Conservation (phyloP, 64 coral and sea anemone species). For the Pocillopora verrucosa region DNA sequence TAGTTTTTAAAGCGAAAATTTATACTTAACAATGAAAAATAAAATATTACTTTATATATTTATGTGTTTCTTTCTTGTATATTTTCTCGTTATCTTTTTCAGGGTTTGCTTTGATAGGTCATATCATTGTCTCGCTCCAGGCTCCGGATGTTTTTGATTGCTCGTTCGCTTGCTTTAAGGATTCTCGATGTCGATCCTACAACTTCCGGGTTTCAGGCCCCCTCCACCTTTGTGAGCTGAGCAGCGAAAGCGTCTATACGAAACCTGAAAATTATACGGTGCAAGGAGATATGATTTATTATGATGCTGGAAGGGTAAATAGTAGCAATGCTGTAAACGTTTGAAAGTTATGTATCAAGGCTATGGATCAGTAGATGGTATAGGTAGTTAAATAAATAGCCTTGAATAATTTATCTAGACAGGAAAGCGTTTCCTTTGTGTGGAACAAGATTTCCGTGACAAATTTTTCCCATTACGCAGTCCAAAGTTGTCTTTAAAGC, state of each 20-base stretch:
- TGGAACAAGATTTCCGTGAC: too few relatives aligned
- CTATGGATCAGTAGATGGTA: too few relatives aligned
- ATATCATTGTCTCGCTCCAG: neutral
- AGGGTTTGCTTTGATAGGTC: neutral
- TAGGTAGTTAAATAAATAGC: too few relatives aligned
- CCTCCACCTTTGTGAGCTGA: neutral
- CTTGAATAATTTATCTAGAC: too few relatives aligned
- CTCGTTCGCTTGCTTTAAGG: conserved; percentile 7
- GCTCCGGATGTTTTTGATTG: neutral
- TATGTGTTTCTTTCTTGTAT: too few relatives aligned
- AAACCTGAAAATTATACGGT: neutral
- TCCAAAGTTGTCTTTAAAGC: too few relatives aligned
- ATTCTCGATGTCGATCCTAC: neutral
- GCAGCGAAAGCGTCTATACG: neutral
- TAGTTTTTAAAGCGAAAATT: too few relatives aligned
- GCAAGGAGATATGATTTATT: neutral
- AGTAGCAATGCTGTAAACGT: neutral
- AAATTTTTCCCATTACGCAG: too few relatives aligned
- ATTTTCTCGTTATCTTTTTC: neutral
- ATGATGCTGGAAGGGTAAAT: neutral
- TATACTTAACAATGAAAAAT: too few relatives aligned
- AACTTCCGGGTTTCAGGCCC: conserved; percentile 1
- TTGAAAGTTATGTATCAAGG: too few relatives aligned
- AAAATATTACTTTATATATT: too few relatives aligned
- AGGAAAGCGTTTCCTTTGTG: too few relatives aligned